phyloP scores from a whole-genome alignment of 2,113 vertebrate genomes.

The Bombycilla garrulus region DNA sequence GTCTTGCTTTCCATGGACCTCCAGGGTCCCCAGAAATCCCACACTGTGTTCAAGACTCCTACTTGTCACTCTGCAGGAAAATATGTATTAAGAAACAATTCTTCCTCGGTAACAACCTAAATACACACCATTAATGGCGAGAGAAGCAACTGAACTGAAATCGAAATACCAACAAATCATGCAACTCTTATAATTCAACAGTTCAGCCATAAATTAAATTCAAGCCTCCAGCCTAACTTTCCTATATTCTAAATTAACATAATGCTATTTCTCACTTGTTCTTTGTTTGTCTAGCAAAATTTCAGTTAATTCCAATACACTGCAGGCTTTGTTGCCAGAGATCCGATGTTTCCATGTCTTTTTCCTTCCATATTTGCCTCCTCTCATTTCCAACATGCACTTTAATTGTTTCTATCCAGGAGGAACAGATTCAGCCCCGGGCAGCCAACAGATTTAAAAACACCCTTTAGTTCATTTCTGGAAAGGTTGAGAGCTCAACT shows the following conservation, averaged over 20 bases:
- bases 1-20: neutral
- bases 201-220: neutral
- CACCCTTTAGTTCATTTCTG: neutral
- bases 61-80: neutral
- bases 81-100: neutral
- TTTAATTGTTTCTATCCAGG: neutral
- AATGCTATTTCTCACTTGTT: neutral
- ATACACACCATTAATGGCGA: accelerated
- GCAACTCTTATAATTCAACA: neutral
- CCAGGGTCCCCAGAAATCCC: neutral
- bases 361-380: neutral
- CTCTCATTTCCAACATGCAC: neutral
- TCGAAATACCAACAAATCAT: neutral
- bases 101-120: neutral
- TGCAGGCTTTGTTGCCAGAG: neutral
- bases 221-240: neutral
- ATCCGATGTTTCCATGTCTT: neutral
- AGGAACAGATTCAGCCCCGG: neutral
- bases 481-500: neutral
- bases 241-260: neutral
- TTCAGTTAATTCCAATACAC: accelerated
- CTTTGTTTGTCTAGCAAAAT: neutral
- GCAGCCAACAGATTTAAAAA: neutral
- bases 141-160: neutral
- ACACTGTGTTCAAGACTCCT: neutral